A percentile compares a stretch with the other conserved stretches of the same genome.
Evolutionary conservation across 2,888 invertebrate genomes (phyloP).

Genomic region (Linnaemya vulpina): DNA sequence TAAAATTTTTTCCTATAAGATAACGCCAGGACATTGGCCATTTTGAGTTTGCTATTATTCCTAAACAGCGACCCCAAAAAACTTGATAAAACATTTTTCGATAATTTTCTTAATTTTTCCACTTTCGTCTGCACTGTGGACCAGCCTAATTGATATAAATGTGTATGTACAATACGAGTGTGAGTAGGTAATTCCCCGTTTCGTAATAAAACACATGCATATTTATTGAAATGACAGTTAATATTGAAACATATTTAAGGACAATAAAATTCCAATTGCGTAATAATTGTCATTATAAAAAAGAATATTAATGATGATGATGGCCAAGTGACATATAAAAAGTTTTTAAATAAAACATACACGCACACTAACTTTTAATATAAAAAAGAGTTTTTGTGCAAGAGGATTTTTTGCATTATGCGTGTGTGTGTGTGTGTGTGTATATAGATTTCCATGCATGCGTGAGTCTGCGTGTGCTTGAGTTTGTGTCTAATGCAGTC

Average conservation of each 20-base stretch:
- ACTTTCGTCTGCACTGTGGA: too few species aligned
- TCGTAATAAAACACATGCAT: not conserved
- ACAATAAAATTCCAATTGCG: constrained; percentile 49
- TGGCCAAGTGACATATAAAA: not conserved
- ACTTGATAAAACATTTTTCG: too few species aligned
- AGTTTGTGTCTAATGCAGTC: not conserved
- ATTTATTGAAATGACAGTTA: constrained; percentile 26
- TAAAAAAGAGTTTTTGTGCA: too few species aligned
- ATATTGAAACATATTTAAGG: constrained; percentile 33
- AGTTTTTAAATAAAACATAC: not conserved
- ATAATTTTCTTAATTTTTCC: too few species aligned
- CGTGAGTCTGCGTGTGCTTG: too few species aligned
- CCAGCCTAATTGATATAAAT: too few species aligned
- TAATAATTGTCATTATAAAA: constrained; percentile 54
- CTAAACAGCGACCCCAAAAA: too few species aligned
- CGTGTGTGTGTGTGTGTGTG: not conserved
- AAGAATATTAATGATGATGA: constrained; percentile 14
- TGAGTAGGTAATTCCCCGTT: not conserved
- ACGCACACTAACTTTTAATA: not conserved
- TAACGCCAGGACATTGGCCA: too few species aligned
- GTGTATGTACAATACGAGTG: not conserved
- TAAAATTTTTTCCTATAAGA: too few species aligned
- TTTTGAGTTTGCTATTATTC: too few species aligned
- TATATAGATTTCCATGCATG: too few species aligned
- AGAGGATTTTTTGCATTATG: not conserved